Conservation (phyloP, 1,140 invertebrate genomes). For the Aleiodes sp. region DNA sequence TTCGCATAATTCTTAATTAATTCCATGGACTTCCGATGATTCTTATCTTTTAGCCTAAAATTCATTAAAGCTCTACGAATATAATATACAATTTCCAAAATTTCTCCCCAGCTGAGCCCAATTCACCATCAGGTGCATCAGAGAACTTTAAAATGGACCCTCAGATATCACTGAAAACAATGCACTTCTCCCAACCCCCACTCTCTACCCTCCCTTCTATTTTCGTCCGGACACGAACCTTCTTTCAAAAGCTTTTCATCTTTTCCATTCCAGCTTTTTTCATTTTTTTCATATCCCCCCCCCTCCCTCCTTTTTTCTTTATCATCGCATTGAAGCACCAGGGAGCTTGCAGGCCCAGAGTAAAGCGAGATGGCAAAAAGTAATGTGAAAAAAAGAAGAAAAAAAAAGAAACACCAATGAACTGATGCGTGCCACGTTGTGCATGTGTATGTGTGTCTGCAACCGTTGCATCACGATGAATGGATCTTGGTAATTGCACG, state of each 20-base stretch:
- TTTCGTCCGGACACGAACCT: conserved; percentile 47
- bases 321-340: conserved; percentile 57
- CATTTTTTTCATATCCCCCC: neutral
- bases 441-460: conserved; percentile 22
- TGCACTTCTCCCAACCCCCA: conserved; percentile 44
- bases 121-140: neutral
- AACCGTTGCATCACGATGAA: conserved; percentile 57
- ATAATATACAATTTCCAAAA: neutral
- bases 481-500: conserved; percentile 64
- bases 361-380: conserved; percentile 2
- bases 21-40: no score
- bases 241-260: conserved; percentile 63
- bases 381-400: conserved; percentile 8
- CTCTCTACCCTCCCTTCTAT: conserved; percentile 38
- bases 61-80: neutral
- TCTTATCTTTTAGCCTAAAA: neutral
- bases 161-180: neutral
- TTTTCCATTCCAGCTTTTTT: conserved; percentile 61
- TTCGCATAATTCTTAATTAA: no score
- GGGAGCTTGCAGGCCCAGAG: conserved; percentile 43
- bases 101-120: neutral
- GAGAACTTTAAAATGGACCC: neutral
- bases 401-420: neutral
- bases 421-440: conserved; percentile 23
- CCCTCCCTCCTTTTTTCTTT: conserved; percentile 26